Evolutionary conservation across 2,888 invertebrate species (phyloP).

Genomic region (Boloria euphrosyne): DNA sequence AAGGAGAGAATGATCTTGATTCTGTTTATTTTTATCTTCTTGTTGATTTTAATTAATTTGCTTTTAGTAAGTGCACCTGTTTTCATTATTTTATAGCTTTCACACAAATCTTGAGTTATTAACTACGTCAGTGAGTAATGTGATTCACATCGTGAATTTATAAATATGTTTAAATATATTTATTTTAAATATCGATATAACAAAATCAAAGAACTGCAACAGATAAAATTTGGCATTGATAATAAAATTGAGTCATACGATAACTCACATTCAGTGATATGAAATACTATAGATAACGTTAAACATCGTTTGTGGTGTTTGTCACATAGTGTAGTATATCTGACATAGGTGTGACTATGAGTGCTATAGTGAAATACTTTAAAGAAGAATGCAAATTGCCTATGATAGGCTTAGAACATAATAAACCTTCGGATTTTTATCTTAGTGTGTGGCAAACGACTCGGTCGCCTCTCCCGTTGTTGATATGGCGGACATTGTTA

Average conservation of each 20-base stretch:
- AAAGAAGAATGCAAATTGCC: slow-evolving; percentile 57
- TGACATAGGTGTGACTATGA: slow-evolving; percentile 49
- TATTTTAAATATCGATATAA: not conserved
- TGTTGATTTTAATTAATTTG: no score
- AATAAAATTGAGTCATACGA: slow-evolving; percentile 45
- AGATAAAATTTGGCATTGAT: slow-evolving; percentile 42
- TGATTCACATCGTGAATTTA: no score
- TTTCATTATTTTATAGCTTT: no score
- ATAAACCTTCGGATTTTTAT: slow-evolving; percentile 66
- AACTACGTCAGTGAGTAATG: no score
- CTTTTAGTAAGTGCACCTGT: no score
- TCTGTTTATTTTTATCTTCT: no score
- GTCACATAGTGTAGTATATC: slow-evolving; percentile 14
- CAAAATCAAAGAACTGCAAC: slow-evolving; percentile 23
- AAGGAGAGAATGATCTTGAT: no score
- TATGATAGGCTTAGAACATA: slow-evolving; percentile 64
- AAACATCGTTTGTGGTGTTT: slow-evolving; percentile 10
- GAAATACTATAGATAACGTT: slow-evolving; percentile 39
- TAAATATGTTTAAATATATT: no score
- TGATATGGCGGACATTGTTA: slow-evolving; percentile 64
- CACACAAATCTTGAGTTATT: no score
- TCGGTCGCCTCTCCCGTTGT: slow-evolving; percentile 64
- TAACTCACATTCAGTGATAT: slow-evolving; percentile 44
- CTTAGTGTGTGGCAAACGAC: slow-evolving; percentile 72
- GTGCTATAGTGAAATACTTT: slow-evolving; percentile 64